Conservation (phyloP, 2,113 vertebrate genomes). For the Plecturocebus donacophilus region DNA sequence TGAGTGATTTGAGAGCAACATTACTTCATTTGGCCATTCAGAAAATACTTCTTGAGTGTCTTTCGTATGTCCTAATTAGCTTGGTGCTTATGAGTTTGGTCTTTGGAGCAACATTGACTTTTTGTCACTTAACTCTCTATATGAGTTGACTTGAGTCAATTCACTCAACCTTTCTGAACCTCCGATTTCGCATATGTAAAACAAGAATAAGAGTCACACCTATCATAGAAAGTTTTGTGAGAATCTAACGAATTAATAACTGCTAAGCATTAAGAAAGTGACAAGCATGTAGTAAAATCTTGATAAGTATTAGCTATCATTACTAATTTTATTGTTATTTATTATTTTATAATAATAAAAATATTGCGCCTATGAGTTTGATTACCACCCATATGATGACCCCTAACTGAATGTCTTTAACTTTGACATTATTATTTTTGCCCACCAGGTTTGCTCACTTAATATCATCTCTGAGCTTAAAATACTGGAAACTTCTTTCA, state of each 20-base stretch:
- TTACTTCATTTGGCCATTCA: not conserved
- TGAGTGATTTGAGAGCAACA: not conserved
- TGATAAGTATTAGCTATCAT: not conserved
- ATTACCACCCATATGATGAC: not conserved
- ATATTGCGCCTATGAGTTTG: not conserved
- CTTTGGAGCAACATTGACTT: not conserved
- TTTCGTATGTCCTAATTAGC: not conserved
- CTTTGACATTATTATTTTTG: not conserved
- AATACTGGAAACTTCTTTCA: not conserved
- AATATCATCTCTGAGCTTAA: not conserved
- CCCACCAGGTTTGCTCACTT: not conserved
- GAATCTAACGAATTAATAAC: not conserved
- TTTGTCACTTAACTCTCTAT: not conserved
- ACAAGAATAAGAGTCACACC: not conserved
- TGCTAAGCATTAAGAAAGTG: not conserved
- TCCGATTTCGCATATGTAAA: not conserved
- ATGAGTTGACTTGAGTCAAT: not conserved
- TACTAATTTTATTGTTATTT: not conserved
- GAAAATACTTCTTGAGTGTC: not conserved
- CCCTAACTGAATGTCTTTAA: not conserved
- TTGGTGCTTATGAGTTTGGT: not conserved
- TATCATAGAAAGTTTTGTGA: not conserved
- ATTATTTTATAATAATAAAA: not conserved
- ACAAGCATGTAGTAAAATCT: not conserved
- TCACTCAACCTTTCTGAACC: not conserved